These are phyloP conservation scores for Parapristionchus giblindavisi DNA, from an alignment of 2,888 invertebrate species.

Conservation along the genomic window DNA sequence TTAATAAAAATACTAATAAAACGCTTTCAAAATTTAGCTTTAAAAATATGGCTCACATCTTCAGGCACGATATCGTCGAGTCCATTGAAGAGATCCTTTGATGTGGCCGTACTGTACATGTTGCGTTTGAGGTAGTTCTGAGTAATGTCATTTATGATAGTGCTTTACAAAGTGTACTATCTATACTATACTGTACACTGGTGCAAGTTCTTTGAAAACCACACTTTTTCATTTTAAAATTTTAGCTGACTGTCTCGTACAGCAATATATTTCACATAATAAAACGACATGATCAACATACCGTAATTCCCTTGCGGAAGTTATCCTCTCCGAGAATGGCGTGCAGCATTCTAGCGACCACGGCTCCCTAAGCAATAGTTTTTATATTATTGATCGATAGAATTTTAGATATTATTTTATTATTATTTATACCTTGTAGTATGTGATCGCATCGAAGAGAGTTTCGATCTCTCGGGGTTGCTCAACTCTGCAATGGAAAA, in stretches of 20 bases:
- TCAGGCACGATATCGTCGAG: constrained; percentile 75
- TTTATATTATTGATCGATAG: too few species aligned
- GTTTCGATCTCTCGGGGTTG: constrained; percentile 28
- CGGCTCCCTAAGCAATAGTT: constrained; percentile 41
- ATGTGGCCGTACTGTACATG: constrained; percentile 80
- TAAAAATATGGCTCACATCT: constrained; percentile 42
- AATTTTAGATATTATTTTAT: too few species aligned
- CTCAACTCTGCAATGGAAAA: constrained; percentile 15
- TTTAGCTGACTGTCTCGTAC: too few species aligned
- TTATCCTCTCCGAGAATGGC: constrained; percentile 56
- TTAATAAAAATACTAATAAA: neutral
- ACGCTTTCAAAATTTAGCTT: neutral
- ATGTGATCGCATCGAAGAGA: constrained; percentile 84
- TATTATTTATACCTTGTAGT: constrained; percentile 79
- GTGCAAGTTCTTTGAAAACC: neutral
- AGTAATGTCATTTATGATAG: constrained; percentile 41
- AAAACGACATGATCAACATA: constrained; percentile 24
- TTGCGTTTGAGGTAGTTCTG: constrained; percentile 79
- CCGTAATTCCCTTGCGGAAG: constrained; percentile 56
- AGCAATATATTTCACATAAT: too few species aligned
- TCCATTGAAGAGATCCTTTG: constrained; percentile 83
- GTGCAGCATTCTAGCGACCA: constrained; percentile 59
- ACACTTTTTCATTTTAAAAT: neutral
- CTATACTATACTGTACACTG: neutral
- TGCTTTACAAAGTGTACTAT: neutral